These are phyloP conservation scores for Eriosoma lanigerum DNA, from an alignment of 1,140 invertebrate species.

Conservation along the genomic window DNA sequence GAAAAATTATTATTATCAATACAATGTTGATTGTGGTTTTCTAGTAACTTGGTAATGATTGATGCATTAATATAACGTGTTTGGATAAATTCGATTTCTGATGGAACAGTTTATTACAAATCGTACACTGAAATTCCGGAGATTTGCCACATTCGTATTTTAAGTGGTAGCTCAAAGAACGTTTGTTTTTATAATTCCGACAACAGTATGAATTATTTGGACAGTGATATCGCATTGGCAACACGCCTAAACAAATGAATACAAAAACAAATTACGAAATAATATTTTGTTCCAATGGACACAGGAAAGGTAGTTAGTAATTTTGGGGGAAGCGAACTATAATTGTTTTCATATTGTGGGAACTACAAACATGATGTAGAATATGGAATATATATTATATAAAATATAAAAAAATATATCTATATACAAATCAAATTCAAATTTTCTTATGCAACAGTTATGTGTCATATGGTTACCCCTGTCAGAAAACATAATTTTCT, in stretches of 20 bases:
- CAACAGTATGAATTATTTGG: slow-evolving; percentile 45
- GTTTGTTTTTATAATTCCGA: slow-evolving; percentile 59
- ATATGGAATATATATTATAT: no score
- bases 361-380: no score
- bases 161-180: slow-evolving; percentile 61
- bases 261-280: neutral
- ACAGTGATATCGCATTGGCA: neutral
- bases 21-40: neutral
- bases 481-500: no score
- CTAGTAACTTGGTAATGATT: no score
- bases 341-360: no score
- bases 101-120: slow-evolving; percentile 55
- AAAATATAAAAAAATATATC: no score
- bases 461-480: no score
- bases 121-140: slow-evolving; percentile 59
- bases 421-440: no score
- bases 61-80: neutral
- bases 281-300: neutral
- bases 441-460: no score
- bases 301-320: neutral
- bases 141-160: slow-evolving; percentile 61
- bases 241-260: neutral
- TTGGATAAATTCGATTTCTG: slow-evolving; percentile 20
- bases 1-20: no score
- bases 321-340: neutral